Conservation (phyloP, 2,113 vertebrate species). For the Aspidoscelis tigris region DNA sequence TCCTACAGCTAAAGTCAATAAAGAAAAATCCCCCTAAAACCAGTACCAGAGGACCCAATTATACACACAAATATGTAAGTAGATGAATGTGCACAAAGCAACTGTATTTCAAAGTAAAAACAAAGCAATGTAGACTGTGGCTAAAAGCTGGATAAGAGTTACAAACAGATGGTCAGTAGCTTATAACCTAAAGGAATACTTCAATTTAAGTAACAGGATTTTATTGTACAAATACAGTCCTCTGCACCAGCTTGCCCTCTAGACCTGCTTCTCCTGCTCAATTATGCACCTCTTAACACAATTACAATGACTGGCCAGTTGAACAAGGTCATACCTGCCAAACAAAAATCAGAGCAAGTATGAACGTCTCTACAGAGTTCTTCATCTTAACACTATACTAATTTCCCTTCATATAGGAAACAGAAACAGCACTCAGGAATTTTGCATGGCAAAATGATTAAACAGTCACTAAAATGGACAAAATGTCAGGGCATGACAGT, state of each 20-base stretch:
- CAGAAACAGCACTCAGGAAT: accelerated
- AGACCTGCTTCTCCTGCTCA: background rate
- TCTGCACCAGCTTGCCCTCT: background rate
- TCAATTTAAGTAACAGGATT: conserved; percentile 11
- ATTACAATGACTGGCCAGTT: conserved; percentile 37
- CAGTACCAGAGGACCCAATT: background rate
- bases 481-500: background rate
- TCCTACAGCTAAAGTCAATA: background rate
- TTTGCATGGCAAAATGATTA: too few species aligned
- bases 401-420: background rate
- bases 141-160: conserved; percentile 8
- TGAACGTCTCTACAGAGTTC: conserved; percentile 13
- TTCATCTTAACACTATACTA: conserved; percentile 33
- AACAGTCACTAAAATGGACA: background rate
- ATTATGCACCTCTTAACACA: conserved; percentile 31
- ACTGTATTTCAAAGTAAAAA: conserved; percentile 4
- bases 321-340: conserved; percentile 56
- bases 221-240: conserved; percentile 28
- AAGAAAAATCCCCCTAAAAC: background rate
- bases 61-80: background rate
- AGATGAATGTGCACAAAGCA: background rate
- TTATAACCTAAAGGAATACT: conserved; percentile 27
- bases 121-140: background rate
- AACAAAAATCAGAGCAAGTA: conserved; percentile 48
- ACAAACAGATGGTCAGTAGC: background rate